A percentile compares a stretch with the other conserved stretches of the same genome.
Conservation (phyloP, 2,888 invertebrate genomes). For the Latrodectus elegans region DNA sequence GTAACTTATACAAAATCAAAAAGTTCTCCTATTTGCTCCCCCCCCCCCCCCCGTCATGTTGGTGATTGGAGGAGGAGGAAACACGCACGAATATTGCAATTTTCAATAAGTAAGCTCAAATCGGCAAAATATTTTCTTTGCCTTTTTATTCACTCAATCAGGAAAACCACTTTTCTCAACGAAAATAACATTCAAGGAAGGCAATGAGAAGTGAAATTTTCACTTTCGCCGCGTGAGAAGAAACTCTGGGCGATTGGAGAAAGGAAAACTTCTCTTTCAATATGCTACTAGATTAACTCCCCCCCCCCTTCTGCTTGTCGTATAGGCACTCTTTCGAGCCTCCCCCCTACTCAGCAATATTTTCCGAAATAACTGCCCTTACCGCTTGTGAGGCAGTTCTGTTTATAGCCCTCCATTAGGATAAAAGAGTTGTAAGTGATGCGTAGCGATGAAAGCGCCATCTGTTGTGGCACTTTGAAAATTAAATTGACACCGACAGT, state of each 20-base stretch:
- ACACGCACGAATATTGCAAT: background rate
- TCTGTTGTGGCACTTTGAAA: constrained; percentile 57
- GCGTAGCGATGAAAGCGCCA: constrained; percentile 42
- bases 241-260: constrained; percentile 14
- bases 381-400: background rate
- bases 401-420: constrained; percentile 55
- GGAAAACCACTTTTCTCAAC: constrained; percentile 26
- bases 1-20: background rate
- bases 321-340: background rate
- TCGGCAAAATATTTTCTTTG: background rate
- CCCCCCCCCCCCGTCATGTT: no score
- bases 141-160: background rate
- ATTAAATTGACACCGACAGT: constrained; percentile 53
- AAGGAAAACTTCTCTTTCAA: background rate
- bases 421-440: constrained; percentile 16
- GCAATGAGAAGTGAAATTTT: constrained; percentile 52
- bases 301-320: background rate
- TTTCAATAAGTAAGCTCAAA: constrained; percentile 20
- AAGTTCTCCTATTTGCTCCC: background rate
- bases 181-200: constrained; percentile 43
- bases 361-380: background rate
- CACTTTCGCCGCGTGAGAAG: constrained; percentile 8
- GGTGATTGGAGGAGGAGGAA: background rate
- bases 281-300: background rate
- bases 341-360: constrained; percentile 15